A percentile compares a stretch with the other conserved stretches of the same genome.
phyloP scores from a whole-genome alignment of 1,140 invertebrate genomes.

The Stenopsyche tienmushanensis region DNA sequence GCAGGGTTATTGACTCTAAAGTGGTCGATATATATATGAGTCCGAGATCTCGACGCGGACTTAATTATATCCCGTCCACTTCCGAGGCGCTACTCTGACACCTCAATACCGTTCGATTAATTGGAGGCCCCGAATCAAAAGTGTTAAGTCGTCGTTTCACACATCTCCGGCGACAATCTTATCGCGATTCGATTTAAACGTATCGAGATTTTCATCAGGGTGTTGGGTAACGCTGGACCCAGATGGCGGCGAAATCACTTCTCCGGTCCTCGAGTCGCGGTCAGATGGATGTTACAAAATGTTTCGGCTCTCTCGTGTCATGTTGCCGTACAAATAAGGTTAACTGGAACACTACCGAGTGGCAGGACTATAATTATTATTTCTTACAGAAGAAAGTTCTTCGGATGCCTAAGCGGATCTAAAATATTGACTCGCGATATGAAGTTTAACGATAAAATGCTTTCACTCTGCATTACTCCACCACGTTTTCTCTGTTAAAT shows the following conservation, averaged over 20 bases:
- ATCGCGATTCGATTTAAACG: slow-evolving; percentile 20
- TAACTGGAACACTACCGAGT: slow-evolving; percentile 31
- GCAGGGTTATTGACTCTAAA: too few relatives aligned
- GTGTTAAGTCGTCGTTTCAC: too few relatives aligned
- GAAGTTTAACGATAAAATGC: too few relatives aligned
- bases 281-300: slow-evolving; percentile 32
- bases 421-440: not conserved
- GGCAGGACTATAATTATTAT: slow-evolving; percentile 39
- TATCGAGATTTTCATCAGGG: slow-evolving; percentile 21
- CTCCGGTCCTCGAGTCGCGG: too few relatives aligned
- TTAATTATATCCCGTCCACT: too few relatives aligned
- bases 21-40: too few relatives aligned
- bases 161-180: slow-evolving; percentile 27
- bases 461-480: too few relatives aligned
- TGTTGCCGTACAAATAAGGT: slow-evolving; percentile 32
- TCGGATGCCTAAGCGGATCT: not conserved
- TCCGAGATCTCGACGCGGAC: too few relatives aligned
- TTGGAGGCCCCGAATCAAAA: too few relatives aligned
- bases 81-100: too few relatives aligned
- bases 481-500: too few relatives aligned
- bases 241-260: slow-evolving; percentile 27
- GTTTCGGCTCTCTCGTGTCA: slow-evolving; percentile 32
- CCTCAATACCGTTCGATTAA: too few relatives aligned
- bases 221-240: slow-evolving; percentile 24
- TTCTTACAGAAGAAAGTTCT: slow-evolving; percentile 25